Conservation (phyloP, 1,140 invertebrate genomes). For the Eumaeus atala region DNA sequence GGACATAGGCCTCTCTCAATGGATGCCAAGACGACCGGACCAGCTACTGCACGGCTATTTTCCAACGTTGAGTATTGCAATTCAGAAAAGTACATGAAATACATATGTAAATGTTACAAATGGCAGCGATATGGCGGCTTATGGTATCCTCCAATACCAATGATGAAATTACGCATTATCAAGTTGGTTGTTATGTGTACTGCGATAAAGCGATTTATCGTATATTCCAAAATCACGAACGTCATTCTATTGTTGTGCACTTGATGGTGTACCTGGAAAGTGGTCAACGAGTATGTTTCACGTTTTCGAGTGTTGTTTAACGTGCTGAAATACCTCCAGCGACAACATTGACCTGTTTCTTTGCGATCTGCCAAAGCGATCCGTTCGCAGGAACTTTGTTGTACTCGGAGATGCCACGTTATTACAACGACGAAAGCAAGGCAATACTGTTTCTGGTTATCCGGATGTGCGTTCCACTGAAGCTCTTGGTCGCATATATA, state of each 20-base stretch:
- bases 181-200: not conserved
- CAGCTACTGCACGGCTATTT: slow-evolving; percentile 10
- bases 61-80: slow-evolving; percentile 16
- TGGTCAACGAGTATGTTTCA: slow-evolving; percentile 31
- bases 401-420: slow-evolving; percentile 22
- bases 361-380: slow-evolving; percentile 21
- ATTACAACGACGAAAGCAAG: slow-evolving; percentile 28
- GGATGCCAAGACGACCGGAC: too few species aligned
- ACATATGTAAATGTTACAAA: slow-evolving; percentile 14
- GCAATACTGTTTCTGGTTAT: not conserved
- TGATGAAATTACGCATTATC: slow-evolving; percentile 14
- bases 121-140: slow-evolving; percentile 12
- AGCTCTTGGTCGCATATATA: too few species aligned
- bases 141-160: slow-evolving; percentile 14
- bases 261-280: slow-evolving; percentile 2
- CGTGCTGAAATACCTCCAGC: slow-evolving; percentile 17
- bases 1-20: too few species aligned
- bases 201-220: not conserved
- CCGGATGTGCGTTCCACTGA: not conserved
- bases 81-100: slow-evolving; percentile 12
- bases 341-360: slow-evolving; percentile 26
- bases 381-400: slow-evolving; percentile 20
- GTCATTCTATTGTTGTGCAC: slow-evolving; percentile 9
- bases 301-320: slow-evolving; percentile 14
- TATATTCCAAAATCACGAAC: slow-evolving; percentile 3